Percentiles rank a stretch among this genome's conserved stretches.
These are phyloP conservation scores for Apotomis capreana DNA, from an alignment of 2,888 invertebrate species.

Conservation along the genomic window DNA sequence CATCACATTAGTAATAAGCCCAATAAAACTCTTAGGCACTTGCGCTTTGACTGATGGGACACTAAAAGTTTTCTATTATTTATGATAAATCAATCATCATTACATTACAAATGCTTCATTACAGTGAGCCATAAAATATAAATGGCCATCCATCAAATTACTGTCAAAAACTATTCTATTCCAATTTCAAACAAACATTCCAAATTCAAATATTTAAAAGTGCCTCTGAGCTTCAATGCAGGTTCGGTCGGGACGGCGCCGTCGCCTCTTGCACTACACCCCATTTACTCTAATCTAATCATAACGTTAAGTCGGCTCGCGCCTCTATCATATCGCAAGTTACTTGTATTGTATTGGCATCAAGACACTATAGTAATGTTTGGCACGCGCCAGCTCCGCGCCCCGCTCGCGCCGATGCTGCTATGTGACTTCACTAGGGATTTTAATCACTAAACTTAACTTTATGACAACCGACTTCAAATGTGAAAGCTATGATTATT, in stretches of 20 bases:
- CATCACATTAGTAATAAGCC: no score
- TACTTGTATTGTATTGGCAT: conserved; percentile 40
- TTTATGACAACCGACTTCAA: neutral
- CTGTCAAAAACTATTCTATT: no score
- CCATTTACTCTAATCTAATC: conserved; percentile 19
- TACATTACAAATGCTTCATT: no score
- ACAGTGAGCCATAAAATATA: no score
- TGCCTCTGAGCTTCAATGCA: neutral
- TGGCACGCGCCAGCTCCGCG: conserved; percentile 29
- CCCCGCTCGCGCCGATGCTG: conserved; percentile 29
- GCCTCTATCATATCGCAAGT: conserved; percentile 31
- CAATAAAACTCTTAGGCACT: no score
- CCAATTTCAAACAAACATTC: no score
- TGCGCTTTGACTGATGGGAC: no score
- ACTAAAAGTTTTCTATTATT: no score
- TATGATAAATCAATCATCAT: no score
- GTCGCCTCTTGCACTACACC: conserved; percentile 2
- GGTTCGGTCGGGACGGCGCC: neutral
- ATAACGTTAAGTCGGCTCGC: conserved; percentile 25
- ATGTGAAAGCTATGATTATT: neutral
- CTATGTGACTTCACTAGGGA: conserved; percentile 4
- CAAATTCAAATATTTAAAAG: no score
- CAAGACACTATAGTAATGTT: conserved; percentile 41
- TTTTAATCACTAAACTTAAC: conserved; percentile 1
- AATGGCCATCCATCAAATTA: no score